Evolutionary conservation across 2,888 invertebrate genomes (phyloP).

Genomic region (Copidosoma aretas): DNA sequence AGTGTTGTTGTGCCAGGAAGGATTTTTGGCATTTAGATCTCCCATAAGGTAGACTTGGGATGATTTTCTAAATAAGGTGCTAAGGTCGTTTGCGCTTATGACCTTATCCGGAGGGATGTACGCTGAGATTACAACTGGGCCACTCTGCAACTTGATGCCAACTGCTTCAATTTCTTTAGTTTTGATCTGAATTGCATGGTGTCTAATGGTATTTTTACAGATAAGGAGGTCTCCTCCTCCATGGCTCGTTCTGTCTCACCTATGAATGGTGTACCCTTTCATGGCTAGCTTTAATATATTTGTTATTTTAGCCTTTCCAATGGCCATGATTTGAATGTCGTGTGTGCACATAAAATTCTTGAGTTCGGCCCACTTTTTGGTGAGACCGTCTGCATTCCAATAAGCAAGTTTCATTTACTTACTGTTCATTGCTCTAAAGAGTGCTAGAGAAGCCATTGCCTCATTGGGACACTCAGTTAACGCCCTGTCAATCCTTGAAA

Average conservation of each 20-base stretch:
- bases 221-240: slow-evolving; percentile 21
- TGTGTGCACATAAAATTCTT: slow-evolving; percentile 22
- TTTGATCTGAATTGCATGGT: neutral
- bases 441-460: no score
- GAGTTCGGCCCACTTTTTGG: slow-evolving; percentile 20
- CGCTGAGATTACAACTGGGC: neutral
- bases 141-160: neutral
- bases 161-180: neutral
- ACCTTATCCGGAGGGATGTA: neutral
- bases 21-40: neutral
- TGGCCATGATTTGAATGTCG: slow-evolving; percentile 15
- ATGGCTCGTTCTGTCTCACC: slow-evolving; percentile 27
- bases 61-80: neutral
- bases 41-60: no score
- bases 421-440: no score
- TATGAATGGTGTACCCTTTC: slow-evolving; percentile 9
- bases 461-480: no score
- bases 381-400: slow-evolving; percentile 33
- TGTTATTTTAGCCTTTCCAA: slow-evolving; percentile 21
- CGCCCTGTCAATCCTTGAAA: no score
- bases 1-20: neutral
- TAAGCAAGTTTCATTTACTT: neutral
- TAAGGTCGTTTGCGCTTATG: neutral
- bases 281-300: neutral
- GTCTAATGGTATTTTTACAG: slow-evolving; percentile 9